Conservation (phyloP, 2,888 invertebrate genomes). For the Phalangium opilio region DNA sequence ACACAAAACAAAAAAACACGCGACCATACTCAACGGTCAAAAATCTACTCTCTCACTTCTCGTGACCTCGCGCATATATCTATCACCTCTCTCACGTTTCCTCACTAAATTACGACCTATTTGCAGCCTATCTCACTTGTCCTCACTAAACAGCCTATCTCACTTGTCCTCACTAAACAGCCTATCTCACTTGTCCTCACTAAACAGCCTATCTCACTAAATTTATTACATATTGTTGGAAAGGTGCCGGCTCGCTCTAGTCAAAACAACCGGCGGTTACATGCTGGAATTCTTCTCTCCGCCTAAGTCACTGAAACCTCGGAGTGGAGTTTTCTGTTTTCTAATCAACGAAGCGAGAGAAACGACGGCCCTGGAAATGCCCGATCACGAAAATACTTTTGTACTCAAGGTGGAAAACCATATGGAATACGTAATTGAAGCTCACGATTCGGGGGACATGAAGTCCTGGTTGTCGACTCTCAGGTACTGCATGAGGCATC, state of each 20-base stretch:
- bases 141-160: no score
- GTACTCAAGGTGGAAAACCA: constrained; percentile 56
- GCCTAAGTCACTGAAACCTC: constrained; percentile 53
- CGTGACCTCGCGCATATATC: no score
- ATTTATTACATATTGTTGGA: no score
- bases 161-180: no score
- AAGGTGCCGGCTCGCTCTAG: constrained; percentile 71
- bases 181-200: no score
- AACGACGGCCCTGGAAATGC: constrained; percentile 92
- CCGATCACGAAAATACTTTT: constrained; percentile 78
- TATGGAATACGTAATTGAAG: constrained; percentile 91
- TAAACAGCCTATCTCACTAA: no score
- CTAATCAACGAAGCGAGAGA: constrained; percentile 84
- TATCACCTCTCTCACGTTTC: no score
- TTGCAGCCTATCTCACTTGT: no score
- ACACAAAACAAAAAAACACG: no score
- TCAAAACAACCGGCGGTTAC: constrained; percentile 84
- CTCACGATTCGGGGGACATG: constrained; percentile 76
- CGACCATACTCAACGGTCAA: no score
- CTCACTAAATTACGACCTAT: no score
- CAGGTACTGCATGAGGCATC: constrained; percentile 56
- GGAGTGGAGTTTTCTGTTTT: constrained; percentile 88
- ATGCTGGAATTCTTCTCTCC: constrained; percentile 93
- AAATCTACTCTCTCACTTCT: no score
- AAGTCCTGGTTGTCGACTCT: constrained; percentile 83